Evolutionary conservation across 2,888 invertebrate genomes (phyloP), one percentile per base, ranked within the genome.

Genomic region (Orthosia gothica): DNA sequence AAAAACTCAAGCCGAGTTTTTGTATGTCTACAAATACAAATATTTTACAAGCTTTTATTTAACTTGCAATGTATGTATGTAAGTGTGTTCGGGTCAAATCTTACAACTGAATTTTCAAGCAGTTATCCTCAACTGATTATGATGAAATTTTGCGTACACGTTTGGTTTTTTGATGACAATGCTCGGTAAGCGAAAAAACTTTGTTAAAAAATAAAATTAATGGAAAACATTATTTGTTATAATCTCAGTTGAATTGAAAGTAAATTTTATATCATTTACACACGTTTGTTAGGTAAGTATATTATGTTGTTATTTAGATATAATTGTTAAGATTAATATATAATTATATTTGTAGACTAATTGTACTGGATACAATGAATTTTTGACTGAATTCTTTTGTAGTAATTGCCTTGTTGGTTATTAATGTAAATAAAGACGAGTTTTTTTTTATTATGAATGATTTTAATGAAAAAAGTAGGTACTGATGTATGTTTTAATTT

Each of bases 291-390:
- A 83, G 84, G 86, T 89, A 83, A 85, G 90, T 88, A 86, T 87
- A 85, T 50, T 64, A 67, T 66, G 52, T 74, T 85, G 63, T 75
- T 69, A 70, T 80, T 74, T 63, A 76, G 55, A 71, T 66, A 72
- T 71, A 75, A 61, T 79, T 74, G 70, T 72, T 65, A 68, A 23
- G 20, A 65, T 57, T 73, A 79, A 74, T 78, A 66, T 54, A 69
- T 75, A 58, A 69, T 65, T 79, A 64, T 70, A 79, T 75, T 87
- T 86, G 64, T 80, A 87, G 88, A 88, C 88, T 77, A 70, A 84
- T 90, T 90, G 91, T 92, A 92, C 92, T 79, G 91, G 90, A 75
- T 90, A 88, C 90, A 89, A 88, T 88, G 26, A 75, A 74, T 80
- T 84, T 81, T 78, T 71, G 75, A 74, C 74, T 67, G 76, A 76